Evolutionary conservation across 1,140 invertebrate species (phyloP).

Genomic region (Ladona fulva): DNA sequence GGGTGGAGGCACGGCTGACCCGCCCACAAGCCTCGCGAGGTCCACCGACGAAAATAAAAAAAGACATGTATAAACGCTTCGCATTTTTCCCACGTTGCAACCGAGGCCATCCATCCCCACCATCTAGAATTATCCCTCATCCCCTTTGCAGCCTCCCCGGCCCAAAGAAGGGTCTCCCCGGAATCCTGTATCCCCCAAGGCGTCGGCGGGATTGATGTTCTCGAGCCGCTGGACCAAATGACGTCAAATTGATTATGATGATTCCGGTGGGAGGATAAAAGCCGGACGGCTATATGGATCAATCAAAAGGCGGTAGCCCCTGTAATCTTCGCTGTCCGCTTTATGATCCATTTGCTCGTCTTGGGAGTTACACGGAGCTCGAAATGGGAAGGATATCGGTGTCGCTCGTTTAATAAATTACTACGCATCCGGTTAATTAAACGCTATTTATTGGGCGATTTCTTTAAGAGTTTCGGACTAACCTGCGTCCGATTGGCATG

Average conservation of each 20-base stretch:
- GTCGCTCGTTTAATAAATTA: neutral
- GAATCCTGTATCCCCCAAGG: neutral
- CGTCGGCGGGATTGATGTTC: neutral
- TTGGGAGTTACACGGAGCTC: neutral
- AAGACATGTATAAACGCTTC: no score
- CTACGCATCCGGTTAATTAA: neutral
- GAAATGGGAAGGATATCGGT: neutral
- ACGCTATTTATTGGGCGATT: neutral
- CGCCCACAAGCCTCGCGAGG: neutral
- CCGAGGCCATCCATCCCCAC: no score
- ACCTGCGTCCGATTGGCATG: no score
- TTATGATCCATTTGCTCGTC: neutral
- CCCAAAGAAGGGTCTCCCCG: neutral
- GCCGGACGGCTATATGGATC: neutral
- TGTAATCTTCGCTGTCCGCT: neutral
- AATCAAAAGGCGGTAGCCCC: neutral
- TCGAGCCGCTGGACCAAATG: neutral
- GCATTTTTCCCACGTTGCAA: no score
- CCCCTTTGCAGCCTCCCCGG: neutral
- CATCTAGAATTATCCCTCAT: no score
- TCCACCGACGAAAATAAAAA: no score
- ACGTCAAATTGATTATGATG: constrained; percentile 7
- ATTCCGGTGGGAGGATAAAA: neutral
- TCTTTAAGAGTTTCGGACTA: no score
- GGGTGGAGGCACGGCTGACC: neutral